Conservation (phyloP, 92 coral and sea anemone species). For the Hydrozoanthus gracilis region DNA sequence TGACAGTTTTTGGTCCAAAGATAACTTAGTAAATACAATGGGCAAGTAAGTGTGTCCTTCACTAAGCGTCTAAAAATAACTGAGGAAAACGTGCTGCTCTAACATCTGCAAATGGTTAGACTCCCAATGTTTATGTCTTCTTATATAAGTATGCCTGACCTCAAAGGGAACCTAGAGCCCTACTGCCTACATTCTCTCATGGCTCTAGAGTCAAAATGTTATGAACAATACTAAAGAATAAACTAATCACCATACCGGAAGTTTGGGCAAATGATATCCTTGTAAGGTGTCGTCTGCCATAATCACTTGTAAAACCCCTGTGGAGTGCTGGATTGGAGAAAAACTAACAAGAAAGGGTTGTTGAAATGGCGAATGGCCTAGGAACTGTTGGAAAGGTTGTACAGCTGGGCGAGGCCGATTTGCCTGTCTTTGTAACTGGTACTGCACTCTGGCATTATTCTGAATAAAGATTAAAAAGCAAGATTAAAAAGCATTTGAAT, state of each 20-base stretch:
- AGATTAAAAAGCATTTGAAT: not conserved
- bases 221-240: too few species aligned
- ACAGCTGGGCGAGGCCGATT: not conserved
- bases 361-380: slow-evolving; percentile 29
- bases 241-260: slow-evolving; percentile 18
- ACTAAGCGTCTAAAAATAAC: too few species aligned
- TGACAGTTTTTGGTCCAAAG: too few species aligned
- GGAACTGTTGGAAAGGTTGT: slow-evolving; percentile 12
- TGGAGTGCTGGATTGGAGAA: slow-evolving; percentile 10
- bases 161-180: too few species aligned
- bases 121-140: too few species aligned
- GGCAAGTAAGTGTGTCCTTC: too few species aligned
- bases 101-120: too few species aligned
- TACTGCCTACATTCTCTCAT: too few species aligned
- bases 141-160: too few species aligned
- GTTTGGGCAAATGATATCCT: slow-evolving; percentile 25
- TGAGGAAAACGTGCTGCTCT: too few species aligned
- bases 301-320: slow-evolving; percentile 13
- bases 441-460: slow-evolving; percentile 11
- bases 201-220: too few species aligned
- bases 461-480: not conserved
- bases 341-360: slow-evolving; percentile 23
- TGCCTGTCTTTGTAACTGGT: slow-evolving; percentile 25
- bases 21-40: too few species aligned
- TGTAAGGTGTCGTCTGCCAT: not conserved